phyloP scores from a whole-genome alignment of 2,888 invertebrate genomes.

The Fragum fragum region DNA sequence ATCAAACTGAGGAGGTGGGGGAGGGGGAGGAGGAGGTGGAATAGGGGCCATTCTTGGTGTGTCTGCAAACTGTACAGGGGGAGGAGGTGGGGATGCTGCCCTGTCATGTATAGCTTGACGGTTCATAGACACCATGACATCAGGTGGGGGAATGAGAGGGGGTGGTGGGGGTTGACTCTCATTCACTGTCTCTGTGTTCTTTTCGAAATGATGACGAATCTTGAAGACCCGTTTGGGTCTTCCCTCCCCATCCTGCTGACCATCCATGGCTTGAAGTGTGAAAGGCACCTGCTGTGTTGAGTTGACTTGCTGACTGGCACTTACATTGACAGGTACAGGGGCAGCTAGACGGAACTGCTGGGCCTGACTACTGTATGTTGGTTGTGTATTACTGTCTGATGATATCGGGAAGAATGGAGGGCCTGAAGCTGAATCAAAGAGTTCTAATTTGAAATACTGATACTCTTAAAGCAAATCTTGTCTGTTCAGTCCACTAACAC shows the following conservation, averaged over 20 bases:
- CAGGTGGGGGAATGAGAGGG: conserved; percentile 80
- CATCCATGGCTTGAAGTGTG: conserved; percentile 43
- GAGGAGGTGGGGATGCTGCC: conserved; percentile 72
- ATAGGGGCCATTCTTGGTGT: conserved; percentile 64
- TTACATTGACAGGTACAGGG: conserved; percentile 53
- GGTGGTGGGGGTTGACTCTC: conserved; percentile 36
- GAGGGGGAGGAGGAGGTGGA: conserved; percentile 86
- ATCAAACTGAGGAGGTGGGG: conserved; percentile 91
- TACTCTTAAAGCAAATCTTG: no score
- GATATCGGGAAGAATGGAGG: conserved; percentile 47
- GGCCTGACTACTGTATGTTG: conserved; percentile 52
- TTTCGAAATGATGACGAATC: conserved; percentile 70
- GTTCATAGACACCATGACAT: conserved; percentile 51
- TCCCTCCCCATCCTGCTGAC: conserved; percentile 35
- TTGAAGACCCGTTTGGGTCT: conserved; percentile 69
- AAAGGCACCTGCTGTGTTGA: conserved; percentile 41
- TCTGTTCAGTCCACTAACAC: no score
- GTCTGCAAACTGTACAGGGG: conserved; percentile 66
- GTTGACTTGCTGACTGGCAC: conserved; percentile 21
- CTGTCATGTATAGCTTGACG: conserved; percentile 58
- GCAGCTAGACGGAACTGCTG: conserved; percentile 52
- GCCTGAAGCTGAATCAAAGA: conserved; percentile 18
- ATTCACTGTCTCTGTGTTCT: conserved; percentile 69
- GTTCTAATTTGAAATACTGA: background rate
- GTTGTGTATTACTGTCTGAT: conserved; percentile 47